These are phyloP conservation scores for Lagria hirta DNA, from an alignment of 2,888 invertebrate genomes.

Conservation along the genomic window DNA sequence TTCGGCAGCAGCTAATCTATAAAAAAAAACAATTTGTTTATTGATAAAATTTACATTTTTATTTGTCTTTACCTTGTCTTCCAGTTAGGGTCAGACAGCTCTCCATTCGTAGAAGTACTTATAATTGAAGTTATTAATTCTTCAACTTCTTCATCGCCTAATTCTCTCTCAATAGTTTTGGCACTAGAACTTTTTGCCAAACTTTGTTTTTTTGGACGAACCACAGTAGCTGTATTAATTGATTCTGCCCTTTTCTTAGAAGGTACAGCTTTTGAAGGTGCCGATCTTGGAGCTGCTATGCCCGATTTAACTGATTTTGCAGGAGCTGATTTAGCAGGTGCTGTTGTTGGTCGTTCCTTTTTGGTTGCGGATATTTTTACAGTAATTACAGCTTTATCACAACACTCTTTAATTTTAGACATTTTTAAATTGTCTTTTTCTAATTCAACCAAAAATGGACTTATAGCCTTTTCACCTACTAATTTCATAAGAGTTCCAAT, in stretches of 20 bases:
- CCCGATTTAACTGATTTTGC: conserved; percentile 20
- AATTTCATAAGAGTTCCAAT: conserved; percentile 92
- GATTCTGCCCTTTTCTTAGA: conserved; percentile 37
- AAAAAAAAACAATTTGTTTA: conserved; percentile 20
- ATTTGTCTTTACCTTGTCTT: conserved; percentile 59
- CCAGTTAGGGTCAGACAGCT: conserved; percentile 80
- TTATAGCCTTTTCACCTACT: conserved; percentile 87
- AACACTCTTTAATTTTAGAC: conserved; percentile 90
- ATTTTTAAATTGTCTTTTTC: conserved; percentile 91
- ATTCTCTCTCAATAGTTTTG: conserved; percentile 63
- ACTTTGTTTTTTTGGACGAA: conserved; percentile 39
- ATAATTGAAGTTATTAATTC: conserved; percentile 69
- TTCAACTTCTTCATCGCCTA: conserved; percentile 77
- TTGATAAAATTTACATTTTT: no score
- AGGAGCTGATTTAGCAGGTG: conserved; percentile 51
- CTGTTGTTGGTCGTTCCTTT: conserved; percentile 59
- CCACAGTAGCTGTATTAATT: conserved; percentile 41
- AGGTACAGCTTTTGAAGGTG: conserved; percentile 5
- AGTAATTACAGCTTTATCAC: conserved; percentile 87
- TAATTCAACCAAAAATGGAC: conserved; percentile 82
- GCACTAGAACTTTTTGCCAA: conserved; percentile 29
- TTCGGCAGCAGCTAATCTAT: conserved; percentile 72
- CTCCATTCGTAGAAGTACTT: conserved; percentile 62
- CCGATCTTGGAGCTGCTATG: conserved; percentile 13
- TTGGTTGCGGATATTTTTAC: conserved; percentile 71